These are phyloP conservation scores for Vicugna pacos DNA, from an alignment of 2,113 vertebrate species.

Conservation along the genomic window DNA sequence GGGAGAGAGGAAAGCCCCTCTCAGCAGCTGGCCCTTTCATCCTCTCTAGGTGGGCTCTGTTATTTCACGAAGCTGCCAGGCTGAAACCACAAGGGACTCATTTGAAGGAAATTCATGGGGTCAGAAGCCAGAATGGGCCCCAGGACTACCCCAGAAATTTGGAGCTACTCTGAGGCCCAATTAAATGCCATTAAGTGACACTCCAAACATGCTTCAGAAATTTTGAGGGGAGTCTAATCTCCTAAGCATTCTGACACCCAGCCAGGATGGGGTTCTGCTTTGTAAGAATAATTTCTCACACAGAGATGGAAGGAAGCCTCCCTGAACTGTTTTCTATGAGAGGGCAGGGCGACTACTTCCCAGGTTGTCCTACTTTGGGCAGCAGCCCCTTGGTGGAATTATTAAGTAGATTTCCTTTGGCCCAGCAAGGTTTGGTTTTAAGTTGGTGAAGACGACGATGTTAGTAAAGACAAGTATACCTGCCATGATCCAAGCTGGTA, in stretches of 20 bases:
- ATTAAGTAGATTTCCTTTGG: not conserved
- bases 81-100: not conserved
- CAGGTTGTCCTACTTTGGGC: not conserved
- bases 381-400: not conserved
- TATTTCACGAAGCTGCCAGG: not conserved
- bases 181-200: not conserved
- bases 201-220: conserved; percentile 17
- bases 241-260: not conserved
- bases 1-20: not conserved
- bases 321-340: not conserved
- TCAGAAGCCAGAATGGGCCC: not conserved
- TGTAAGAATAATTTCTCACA: not conserved
- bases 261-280: not conserved
- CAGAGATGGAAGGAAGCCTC: not conserved
- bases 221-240: not conserved
- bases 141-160: not conserved
- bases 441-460: not conserved
- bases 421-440: not conserved
- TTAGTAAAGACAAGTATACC: not conserved
- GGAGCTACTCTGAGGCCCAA: not conserved
- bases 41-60: not conserved
- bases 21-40: not conserved
- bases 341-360: not conserved
- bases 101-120: not conserved
- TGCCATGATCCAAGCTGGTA: not conserved